These are phyloP conservation scores for Neolamprologus toae DNA, from an alignment of 2,113 vertebrate species.

Conservation along the genomic window DNA sequence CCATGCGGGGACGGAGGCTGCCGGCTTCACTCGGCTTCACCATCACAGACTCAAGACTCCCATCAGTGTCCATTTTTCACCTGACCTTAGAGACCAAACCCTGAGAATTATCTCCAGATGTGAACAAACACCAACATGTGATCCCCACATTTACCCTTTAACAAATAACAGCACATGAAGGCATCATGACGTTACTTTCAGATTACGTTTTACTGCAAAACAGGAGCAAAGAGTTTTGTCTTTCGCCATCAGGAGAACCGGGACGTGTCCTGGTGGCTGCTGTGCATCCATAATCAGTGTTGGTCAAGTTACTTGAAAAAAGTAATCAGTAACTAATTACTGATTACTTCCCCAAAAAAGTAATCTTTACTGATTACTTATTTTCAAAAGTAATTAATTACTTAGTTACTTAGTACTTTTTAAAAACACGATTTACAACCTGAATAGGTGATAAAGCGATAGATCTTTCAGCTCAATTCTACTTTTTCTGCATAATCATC, in stretches of 20 bases:
- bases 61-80: accelerated
- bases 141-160: background rate
- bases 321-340: too few relatives aligned
- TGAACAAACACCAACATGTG: background rate
- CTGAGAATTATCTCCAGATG: background rate
- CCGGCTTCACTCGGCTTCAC: background rate
- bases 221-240: background rate
- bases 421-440: accelerated
- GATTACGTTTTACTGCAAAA: background rate
- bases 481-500: too few relatives aligned
- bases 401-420: too few relatives aligned
- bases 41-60: background rate
- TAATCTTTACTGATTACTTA: too few relatives aligned
- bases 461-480: too few relatives aligned
- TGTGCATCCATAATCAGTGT: background rate
- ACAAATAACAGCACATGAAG: background rate
- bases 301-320: too few relatives aligned
- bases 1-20: background rate
- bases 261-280: background rate
- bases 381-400: too few relatives aligned
- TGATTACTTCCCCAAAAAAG: too few relatives aligned
- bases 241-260: background rate
- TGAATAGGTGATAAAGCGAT: too few relatives aligned
- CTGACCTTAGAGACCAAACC: background rate
- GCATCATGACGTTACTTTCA: accelerated